A percentile compares a stretch with the other conserved stretches of the same genome.
phyloP scores from a whole-genome alignment of 2,113 vertebrate genomes.

The Baryphthengus martii region DNA sequence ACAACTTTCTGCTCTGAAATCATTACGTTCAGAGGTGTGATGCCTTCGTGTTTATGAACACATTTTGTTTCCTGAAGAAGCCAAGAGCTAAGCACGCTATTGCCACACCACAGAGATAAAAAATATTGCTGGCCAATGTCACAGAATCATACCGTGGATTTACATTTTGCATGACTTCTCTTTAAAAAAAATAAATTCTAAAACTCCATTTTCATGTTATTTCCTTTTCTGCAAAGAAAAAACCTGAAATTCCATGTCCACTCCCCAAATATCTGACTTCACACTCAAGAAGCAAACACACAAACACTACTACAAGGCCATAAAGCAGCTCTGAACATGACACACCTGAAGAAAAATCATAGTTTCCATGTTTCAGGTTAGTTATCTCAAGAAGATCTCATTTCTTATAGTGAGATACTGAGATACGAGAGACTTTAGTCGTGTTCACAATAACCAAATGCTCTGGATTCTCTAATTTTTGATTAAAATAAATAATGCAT shows the following conservation, averaged over 20 bases:
- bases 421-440: neutral
- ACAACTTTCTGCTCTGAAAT: neutral
- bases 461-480: neutral
- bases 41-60: neutral
- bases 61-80: neutral
- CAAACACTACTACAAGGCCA: neutral
- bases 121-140: neutral
- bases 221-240: neutral
- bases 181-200: neutral
- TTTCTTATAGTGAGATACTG: neutral
- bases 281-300: neutral
- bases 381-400: neutral
- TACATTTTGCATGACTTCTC: neutral
- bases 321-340: neutral
- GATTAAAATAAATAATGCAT: neutral
- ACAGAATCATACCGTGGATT: neutral
- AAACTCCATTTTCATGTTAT: neutral
- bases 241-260: neutral
- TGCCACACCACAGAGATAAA: neutral
- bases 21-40: neutral
- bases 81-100: fast-evolving
- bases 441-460: neutral
- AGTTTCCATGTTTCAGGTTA: neutral
- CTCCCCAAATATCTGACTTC: neutral
- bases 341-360: neutral